Conservation (phyloP, 2,113 vertebrate genomes). For the Budorcas taxicolor region DNA sequence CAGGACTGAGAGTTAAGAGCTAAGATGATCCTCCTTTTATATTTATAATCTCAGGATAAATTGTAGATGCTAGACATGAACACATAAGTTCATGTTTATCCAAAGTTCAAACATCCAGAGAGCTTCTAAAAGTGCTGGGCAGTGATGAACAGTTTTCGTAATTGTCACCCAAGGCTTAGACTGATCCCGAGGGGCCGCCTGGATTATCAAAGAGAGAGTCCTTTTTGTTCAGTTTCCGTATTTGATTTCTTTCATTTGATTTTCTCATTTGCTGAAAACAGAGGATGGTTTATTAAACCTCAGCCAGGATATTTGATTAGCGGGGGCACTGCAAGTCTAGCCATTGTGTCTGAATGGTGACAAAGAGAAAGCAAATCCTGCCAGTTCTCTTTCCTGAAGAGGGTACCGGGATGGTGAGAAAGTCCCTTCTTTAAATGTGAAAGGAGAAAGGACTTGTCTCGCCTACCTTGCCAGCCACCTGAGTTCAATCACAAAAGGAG, state of each 20-base stretch:
- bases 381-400: neutral
- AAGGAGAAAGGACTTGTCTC: neutral
- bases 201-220: neutral
- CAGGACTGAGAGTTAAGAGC: neutral
- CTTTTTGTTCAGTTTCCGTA: neutral
- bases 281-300: neutral
- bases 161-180: neutral
- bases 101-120: neutral
- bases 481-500: neutral
- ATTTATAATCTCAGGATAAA: slow-evolving; percentile 27
- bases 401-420: neutral
- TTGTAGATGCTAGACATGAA: neutral
- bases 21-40: neutral
- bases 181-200: neutral
- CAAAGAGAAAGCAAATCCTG: neutral
- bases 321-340: neutral
- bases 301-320: neutral
- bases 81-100: neutral
- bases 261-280: slow-evolving; percentile 40
- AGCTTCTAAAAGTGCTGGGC: neutral
- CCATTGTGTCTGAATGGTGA: neutral
- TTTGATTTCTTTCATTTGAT: neutral
- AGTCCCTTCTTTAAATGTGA: neutral
- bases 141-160: neutral
- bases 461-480: no score